Base-by-base conservation (phyloP, 92 coral and sea anemone species). In the Heteractis magnifica region DNA sequence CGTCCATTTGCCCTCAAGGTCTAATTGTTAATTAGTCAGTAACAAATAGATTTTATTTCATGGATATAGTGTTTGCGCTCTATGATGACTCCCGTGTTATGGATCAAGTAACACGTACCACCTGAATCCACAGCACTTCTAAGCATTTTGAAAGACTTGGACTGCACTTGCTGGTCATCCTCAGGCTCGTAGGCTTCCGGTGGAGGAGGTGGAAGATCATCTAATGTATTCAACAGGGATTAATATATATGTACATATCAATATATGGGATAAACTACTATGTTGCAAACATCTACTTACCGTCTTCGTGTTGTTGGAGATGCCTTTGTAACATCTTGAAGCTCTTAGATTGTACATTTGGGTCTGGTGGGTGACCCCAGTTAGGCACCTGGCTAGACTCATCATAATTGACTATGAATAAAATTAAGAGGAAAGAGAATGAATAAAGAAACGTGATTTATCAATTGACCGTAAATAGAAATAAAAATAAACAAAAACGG, bases 271-370 rank as follows among this genome's bases (percentile, higher is more conserved):
- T 59, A 1, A 9, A 19, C 20, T 11, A 59, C 65, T 11, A 65
- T n/a, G 10, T 4, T 20, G 72, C 72, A 65, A 65, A 20, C 19
- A 19, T 4, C 8, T 4, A 79, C 88, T 41, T 86, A 93, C 94
- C 94, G 76, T 93, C 97, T 8, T 93, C 97, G 15, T 87, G 89
- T 52, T 93, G 88, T 19, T 89, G 82, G 21, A 95, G 87, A 52
- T 95, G 98, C 79, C 86, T 95, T 79, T 91, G 95, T 52, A 95
- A 92, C 86, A 87, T 87, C 79, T 95, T 92, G 55, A 95, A 95
- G 34, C 98, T 91, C 77, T 94, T 94, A 49, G 98, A 95, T 87
- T 95, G 98, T 62, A 95, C 94, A 87, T 91, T 90, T 20, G 97
- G 97, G 77, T 93, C 90, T 55, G 97, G 97, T 26, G 97, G 97